Conservation (phyloP, 2,888 invertebrate species). For the Machimus atricapillus region DNA sequence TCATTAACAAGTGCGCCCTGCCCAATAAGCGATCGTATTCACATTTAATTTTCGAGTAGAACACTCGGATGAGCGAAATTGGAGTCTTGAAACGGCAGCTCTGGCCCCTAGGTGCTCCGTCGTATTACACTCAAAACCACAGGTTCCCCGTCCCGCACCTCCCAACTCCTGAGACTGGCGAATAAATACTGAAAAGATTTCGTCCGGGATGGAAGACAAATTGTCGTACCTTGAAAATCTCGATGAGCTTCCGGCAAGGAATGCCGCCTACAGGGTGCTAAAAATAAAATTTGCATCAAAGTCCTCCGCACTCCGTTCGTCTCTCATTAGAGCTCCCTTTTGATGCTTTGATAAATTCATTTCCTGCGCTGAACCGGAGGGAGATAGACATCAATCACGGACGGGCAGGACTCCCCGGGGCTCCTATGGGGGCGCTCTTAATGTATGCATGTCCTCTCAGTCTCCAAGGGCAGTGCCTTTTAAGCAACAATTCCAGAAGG, state of each 20-base stretch:
- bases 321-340: neutral
- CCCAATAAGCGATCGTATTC: neutral
- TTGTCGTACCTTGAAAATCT: neutral
- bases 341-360: neutral
- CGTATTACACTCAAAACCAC: neutral
- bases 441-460: neutral
- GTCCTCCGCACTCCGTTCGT: neutral
- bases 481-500: neutral
- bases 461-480: neutral
- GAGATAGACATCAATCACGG: neutral
- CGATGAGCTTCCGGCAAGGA: neutral
- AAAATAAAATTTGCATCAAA: neutral
- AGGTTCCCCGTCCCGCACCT: neutral
- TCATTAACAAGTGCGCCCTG: neutral
- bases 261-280: neutral
- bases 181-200: neutral
- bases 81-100: neutral
- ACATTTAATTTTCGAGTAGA: neutral
- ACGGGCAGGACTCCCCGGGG: neutral
- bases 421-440: neutral
- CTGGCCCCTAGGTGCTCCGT: neutral
- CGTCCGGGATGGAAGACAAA: neutral
- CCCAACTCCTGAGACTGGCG: neutral
- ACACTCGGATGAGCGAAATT: neutral
- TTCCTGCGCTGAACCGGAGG: neutral